Percentiles rank a stretch among this genome's conserved stretches.
These are phyloP conservation scores for Gobio gobio DNA, from an alignment of 2,113 vertebrate species.

Conservation along the genomic window DNA sequence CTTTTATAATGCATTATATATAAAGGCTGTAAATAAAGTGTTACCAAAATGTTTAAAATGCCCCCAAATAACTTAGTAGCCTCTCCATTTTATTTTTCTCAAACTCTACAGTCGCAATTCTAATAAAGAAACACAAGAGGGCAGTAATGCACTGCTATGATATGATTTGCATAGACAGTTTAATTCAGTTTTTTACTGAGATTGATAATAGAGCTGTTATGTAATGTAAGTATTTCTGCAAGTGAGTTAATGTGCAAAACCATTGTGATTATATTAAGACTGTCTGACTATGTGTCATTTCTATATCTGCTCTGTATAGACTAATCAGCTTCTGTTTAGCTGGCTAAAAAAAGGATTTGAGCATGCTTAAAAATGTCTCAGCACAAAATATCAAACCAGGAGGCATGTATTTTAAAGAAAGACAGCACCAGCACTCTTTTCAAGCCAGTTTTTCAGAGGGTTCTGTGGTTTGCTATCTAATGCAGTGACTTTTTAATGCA, in stretches of 20 bases:
- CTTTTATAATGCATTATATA: too few species aligned
- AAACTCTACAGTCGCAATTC: neutral
- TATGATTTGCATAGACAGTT: neutral
- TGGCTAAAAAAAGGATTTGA: neutral
- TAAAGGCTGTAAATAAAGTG: too few species aligned
- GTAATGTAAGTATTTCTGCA: neutral
- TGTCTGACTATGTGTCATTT: neutral
- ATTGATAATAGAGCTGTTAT: neutral
- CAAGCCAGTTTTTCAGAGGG: neutral
- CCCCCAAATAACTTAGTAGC: neutral
- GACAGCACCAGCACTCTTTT: neutral
- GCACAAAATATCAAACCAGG: neutral
- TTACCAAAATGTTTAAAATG: neutral
- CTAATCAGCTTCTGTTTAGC: neutral
- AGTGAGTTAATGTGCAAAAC: neutral
- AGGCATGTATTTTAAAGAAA: neutral
- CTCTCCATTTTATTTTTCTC: neutral
- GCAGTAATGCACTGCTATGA: conserved; percentile 25
- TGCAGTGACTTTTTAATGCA: neutral
- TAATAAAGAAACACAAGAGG: conserved; percentile 39
- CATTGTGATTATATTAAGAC: neutral
- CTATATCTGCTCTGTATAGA: neutral
- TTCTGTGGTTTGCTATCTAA: neutral
- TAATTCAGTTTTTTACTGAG: neutral
- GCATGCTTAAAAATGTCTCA: neutral